Evolutionary conservation across 53 echinoderm and acorn worm species (phyloP).

Genomic region (Crossaster papposus): DNA sequence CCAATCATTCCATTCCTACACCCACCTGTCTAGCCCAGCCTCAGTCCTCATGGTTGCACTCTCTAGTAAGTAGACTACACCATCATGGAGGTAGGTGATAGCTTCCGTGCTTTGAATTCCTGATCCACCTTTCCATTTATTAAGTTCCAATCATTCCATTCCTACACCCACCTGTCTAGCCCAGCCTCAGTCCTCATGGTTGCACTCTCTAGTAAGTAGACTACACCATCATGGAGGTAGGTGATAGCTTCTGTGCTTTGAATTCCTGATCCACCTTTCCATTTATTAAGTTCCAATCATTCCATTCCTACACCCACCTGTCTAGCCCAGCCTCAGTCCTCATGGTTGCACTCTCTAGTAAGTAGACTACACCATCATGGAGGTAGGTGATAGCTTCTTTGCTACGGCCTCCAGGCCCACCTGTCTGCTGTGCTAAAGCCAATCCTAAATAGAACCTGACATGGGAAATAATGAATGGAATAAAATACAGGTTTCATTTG

Average conservation of each 20-base stretch:
- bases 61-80: constrained; percentile 76
- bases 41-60: constrained; percentile 54
- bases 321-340: constrained; percentile 66
- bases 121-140: not conserved
- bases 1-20: not conserved
- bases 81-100: constrained; percentile 81
- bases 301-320: constrained; percentile 18
- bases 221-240: constrained; percentile 85
- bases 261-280: no score
- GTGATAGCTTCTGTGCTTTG: constrained; percentile 35
- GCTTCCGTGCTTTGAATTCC: not conserved
- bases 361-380: constrained; percentile 83
- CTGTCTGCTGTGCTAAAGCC: constrained; percentile 74
- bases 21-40: constrained; percentile 19
- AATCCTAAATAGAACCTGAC: constrained; percentile 89
- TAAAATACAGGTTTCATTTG: not conserved
- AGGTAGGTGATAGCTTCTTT: constrained; percentile 86
- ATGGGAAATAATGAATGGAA: not conserved
- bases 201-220: constrained; percentile 70
- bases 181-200: constrained; percentile 49
- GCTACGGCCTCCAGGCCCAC: constrained; percentile 70
- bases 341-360: constrained; percentile 63
- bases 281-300: not conserved
- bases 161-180: constrained; percentile 6
- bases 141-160: not conserved